These are phyloP conservation scores for Probosciger aterrimus DNA, from an alignment of 2,113 vertebrate species.

Conservation along the genomic window DNA sequence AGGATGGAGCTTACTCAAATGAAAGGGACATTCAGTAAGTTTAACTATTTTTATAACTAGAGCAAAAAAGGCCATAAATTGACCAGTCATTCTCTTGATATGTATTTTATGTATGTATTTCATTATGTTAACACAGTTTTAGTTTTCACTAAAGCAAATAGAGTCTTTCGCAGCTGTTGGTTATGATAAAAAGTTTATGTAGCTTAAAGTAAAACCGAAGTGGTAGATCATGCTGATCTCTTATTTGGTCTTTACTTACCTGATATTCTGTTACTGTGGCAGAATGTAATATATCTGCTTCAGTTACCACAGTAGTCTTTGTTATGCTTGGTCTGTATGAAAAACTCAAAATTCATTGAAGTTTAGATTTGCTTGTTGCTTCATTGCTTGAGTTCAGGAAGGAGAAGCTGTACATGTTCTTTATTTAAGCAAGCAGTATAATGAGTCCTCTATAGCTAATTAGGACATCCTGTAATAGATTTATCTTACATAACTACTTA, in stretches of 20 bases:
- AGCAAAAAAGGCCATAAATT: not conserved
- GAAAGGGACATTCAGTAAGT: not conserved
- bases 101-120: not conserved
- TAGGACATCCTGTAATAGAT: not conserved
- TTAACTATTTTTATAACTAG: not conserved
- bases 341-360: not conserved
- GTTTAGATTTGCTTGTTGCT: not conserved
- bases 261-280: not conserved
- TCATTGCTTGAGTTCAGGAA: not conserved
- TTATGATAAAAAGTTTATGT: not conserved
- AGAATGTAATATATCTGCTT: not conserved
- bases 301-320: not conserved
- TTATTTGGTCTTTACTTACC: not conserved
- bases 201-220: not conserved
- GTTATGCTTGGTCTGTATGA: not conserved
- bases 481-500: not conserved
- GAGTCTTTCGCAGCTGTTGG: not conserved
- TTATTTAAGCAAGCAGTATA: not conserved
- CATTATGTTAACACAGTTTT: not conserved
- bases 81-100: not conserved
- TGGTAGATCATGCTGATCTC: not conserved
- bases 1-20: not conserved
- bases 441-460: not conserved
- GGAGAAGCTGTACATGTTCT: accelerated
- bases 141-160: not conserved